Conservation (phyloP, 2,113 vertebrate genomes). For the Sturnus vulgaris region DNA sequence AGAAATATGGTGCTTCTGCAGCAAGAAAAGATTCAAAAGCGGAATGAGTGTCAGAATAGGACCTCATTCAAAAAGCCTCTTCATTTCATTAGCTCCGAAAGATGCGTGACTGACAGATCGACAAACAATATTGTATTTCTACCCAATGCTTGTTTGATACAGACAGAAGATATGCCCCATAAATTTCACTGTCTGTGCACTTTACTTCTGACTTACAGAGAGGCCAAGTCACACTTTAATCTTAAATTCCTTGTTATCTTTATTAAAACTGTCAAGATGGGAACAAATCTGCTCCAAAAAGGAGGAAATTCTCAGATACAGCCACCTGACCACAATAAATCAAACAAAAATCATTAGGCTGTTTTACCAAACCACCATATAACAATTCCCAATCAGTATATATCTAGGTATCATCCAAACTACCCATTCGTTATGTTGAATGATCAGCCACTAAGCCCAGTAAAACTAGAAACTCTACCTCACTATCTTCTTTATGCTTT, state of each 20-base stretch:
- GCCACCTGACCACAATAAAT: background rate
- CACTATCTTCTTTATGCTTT: background rate
- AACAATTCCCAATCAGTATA: background rate
- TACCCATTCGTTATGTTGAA: background rate
- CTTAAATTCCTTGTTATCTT: background rate
- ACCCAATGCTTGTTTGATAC: background rate
- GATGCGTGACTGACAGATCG: background rate
- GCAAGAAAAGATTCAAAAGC: background rate
- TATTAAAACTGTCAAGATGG: background rate
- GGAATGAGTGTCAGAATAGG: background rate
- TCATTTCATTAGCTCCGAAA: conserved; percentile 11
- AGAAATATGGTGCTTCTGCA: background rate
- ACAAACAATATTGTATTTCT: background rate
- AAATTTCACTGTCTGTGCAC: conserved; percentile 17
- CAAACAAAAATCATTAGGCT: background rate
- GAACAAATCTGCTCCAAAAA: background rate
- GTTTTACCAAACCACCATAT: background rate
- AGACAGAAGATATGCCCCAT: background rate
- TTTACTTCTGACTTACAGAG: background rate
- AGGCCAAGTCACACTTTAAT: background rate
- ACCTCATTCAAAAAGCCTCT: background rate
- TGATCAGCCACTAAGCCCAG: background rate
- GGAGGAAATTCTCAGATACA: background rate
- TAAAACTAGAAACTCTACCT: background rate
- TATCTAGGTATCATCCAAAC: background rate